Percentiles rank a stretch among this genome's conserved stretches.
Conservation (phyloP, 1,140 invertebrate genomes). For the Hyles vespertilio region DNA sequence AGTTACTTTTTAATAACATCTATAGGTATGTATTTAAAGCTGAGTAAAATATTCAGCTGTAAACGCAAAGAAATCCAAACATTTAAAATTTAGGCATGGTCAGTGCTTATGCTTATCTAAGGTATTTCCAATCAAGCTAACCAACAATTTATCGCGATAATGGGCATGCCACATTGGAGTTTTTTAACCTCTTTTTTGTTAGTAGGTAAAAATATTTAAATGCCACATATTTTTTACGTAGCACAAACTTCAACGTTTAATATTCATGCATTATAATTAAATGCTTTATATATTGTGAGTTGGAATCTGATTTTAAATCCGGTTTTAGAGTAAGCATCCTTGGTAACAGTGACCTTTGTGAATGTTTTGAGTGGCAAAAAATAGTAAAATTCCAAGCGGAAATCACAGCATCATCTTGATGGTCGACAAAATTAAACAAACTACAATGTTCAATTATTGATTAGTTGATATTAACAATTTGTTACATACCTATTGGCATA, state of each 20-base stretch:
- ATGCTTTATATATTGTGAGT: neutral
- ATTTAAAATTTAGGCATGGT: too few relatives aligned
- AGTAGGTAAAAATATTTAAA: conserved; percentile 4
- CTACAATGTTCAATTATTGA: too few relatives aligned
- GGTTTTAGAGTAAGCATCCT: conserved; percentile 5
- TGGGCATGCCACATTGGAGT: conserved; percentile 5
- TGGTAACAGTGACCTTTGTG: conserved; percentile 8
- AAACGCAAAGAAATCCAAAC: too few relatives aligned
- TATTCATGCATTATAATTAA: too few relatives aligned
- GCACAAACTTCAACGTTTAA: too few relatives aligned
- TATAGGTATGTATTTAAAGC: too few relatives aligned
- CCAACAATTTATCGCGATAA: conserved; percentile 6
- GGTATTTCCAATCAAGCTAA: conserved; percentile 8
- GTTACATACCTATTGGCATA: too few relatives aligned
- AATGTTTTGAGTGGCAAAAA: conserved; percentile 5
- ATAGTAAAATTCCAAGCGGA: neutral
- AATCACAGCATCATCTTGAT: conserved; percentile 3
- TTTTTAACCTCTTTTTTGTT: conserved; percentile 8
- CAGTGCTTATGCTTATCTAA: conserved; percentile 3
- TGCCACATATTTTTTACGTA: conserved; percentile 1
- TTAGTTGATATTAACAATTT: too few relatives aligned
- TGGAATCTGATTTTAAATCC: neutral
- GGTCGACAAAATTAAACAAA: neutral
- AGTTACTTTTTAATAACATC: too few relatives aligned
- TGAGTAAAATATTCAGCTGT: too few relatives aligned